Base-by-base conservation (phyloP, 2,113 vertebrate species). In the Sakesphorus luctuosus region DNA sequence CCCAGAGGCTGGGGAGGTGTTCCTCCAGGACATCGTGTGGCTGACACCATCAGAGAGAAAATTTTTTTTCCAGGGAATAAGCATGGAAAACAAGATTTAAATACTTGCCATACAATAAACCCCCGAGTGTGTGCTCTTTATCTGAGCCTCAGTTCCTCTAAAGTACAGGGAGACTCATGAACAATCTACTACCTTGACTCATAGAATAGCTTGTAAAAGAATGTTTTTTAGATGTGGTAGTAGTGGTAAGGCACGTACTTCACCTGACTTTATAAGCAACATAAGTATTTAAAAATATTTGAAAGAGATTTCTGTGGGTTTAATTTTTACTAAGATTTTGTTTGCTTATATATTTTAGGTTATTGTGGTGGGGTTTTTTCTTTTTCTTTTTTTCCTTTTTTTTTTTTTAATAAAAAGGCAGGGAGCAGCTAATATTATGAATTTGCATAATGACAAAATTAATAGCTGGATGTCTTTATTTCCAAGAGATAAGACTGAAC, bases 61-160 rank as follows among this genome's bases (percentile, higher is more conserved):
- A 23, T 11, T 21, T 84, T 84, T 66, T 93, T 93, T 43, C 59
- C 50, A 63, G 19, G 25, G 10, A 71, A 74, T 59, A 86, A 80
- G 23, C 20, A 29, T 23, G 26, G 59, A 71, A 96, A 90, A 88
- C 36, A 46, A 76, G 53, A 78, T 85, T 93, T 61, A 65, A 78
- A 68, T 62, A 25, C 53, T 53, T 87, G 28, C 23, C 20, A 33
- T 18, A 19, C 50, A 62, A 59, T 10, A 74, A 50, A 77, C 9
- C 50, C 14, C 9, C 35, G 5, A 25, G 7, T 0, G 1, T 25
- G 16, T 0, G 0, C 14, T 56, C 21, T 65, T 79, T 43, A 36
- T 12, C 55, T 20, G 15, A 80, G 59, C 25, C 18, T 71, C 75
- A 28, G 52, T 19, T 69, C 7, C n/a, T 53, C 25, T 35, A 36